Evolutionary conservation across 2,888 invertebrate genomes (phyloP).

Genomic region (Ophion slaviceki): DNA sequence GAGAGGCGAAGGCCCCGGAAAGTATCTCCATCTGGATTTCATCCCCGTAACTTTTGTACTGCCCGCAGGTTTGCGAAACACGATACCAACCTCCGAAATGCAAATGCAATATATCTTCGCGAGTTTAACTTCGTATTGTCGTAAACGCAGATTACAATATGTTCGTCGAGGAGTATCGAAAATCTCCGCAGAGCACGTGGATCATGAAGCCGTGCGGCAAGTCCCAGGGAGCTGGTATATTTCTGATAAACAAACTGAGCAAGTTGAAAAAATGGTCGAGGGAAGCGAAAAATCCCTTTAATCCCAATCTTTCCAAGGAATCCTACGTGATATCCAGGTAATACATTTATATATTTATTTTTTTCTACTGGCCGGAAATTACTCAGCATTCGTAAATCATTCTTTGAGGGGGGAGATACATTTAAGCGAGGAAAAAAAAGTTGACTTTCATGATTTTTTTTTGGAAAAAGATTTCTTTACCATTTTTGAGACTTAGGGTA

Average conservation of each 20-base stretch:
- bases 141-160: constrained; percentile 92
- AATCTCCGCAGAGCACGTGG: constrained; percentile 97
- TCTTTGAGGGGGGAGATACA: too few relatives aligned
- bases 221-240: constrained; percentile 97
- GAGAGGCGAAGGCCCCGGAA: constrained; percentile 89
- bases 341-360: neutral
- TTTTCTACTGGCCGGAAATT: neutral
- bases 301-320: constrained; percentile 93
- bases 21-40: constrained; percentile 94
- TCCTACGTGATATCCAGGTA: constrained; percentile 97
- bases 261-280: constrained; percentile 96
- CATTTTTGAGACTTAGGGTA: too few relatives aligned
- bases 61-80: constrained; percentile 87
- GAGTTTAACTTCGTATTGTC: constrained; percentile 29
- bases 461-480: too few relatives aligned
- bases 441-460: too few relatives aligned
- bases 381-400: too few relatives aligned
- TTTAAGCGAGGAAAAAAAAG: too few relatives aligned
- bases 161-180: constrained; percentile 98
- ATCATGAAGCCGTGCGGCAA: constrained; percentile 99
- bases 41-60: constrained; percentile 97
- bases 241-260: constrained; percentile 96
- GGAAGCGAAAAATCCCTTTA: constrained; percentile 93
- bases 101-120: neutral
- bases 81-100: too few relatives aligned